Percentiles rank a stretch among this genome's conserved stretches.
Conservation (phyloP, 2,888 invertebrate species). For the Cosmopolites sordidus region DNA sequence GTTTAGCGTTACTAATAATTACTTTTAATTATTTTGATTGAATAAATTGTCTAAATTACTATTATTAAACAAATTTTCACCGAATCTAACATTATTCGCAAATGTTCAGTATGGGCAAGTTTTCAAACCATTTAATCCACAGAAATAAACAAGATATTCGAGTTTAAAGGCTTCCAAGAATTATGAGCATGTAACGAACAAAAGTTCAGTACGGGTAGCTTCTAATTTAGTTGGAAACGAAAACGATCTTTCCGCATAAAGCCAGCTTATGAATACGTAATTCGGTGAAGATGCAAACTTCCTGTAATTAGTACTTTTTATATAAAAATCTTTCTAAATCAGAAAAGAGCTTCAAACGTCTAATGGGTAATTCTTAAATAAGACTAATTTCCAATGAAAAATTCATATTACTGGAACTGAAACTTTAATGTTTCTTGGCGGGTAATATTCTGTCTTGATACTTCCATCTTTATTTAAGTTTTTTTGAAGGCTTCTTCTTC, state of each 20-base stretch:
- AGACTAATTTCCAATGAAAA: slow-evolving; percentile 21
- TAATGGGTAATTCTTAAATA: slow-evolving; percentile 17
- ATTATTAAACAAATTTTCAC: too few species aligned
- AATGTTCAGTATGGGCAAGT: too few species aligned
- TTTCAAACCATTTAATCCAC: neutral
- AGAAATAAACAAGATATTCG: neutral
- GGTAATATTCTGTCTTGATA: too few species aligned
- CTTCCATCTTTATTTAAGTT: too few species aligned
- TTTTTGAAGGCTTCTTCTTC: too few species aligned
- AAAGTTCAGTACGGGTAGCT: neutral
- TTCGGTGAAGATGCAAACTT: slow-evolving; percentile 34
- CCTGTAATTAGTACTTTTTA: slow-evolving; percentile 43
- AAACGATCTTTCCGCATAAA: slow-evolving; percentile 7
- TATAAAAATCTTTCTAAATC: slow-evolving; percentile 38
- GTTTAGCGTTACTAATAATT: too few species aligned
- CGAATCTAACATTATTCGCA: too few species aligned
- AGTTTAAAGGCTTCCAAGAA: neutral
- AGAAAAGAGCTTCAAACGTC: slow-evolving; percentile 9
- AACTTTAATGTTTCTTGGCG: too few species aligned
- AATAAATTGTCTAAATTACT: too few species aligned
- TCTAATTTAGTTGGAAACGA: slow-evolving; percentile 11
- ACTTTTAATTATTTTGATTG: too few species aligned
- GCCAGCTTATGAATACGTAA: slow-evolving; percentile 40
- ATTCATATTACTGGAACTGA: neutral
- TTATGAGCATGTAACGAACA: neutral